Percentiles rank a stretch among this genome's conserved stretches.
These are phyloP conservation scores for Panthera uncia DNA, from an alignment of 2,113 vertebrate genomes.

Conservation along the genomic window DNA sequence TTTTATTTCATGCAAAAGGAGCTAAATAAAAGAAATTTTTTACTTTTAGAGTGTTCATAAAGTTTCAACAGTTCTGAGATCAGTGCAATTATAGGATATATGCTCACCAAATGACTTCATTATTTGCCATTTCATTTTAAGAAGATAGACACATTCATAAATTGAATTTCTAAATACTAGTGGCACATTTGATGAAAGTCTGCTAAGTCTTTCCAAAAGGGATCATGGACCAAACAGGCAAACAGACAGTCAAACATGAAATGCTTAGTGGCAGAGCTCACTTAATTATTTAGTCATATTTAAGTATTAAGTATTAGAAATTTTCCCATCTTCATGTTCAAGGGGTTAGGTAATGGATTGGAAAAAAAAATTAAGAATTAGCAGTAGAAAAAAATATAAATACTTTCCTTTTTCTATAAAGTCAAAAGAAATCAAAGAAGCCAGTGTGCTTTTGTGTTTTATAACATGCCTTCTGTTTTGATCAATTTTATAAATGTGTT, in stretches of 20 bases:
- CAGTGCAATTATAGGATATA: neutral
- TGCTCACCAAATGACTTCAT: neutral
- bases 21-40: neutral
- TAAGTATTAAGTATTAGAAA: neutral
- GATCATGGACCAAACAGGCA: neutral
- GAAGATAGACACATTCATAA: neutral
- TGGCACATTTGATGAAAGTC: neutral
- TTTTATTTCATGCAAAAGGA: neutral
- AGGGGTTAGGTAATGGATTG: neutral
- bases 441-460: neutral
- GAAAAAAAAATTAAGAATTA: neutral
- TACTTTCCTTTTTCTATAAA: neutral
- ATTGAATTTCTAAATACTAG: neutral
- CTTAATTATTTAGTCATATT: neutral
- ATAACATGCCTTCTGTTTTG: neutral
- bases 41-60: neutral
- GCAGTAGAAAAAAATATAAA: neutral
- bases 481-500: slow-evolving; percentile 18
- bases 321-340: neutral
- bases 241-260: neutral
- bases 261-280: neutral
- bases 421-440: slow-evolving; percentile 1
- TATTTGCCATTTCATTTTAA: slow-evolving; percentile 29
- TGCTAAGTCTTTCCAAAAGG: neutral
- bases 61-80: neutral